Conservation (phyloP, 64 coral and sea anemone genomes). For the Actinia tenebrosa region DNA sequence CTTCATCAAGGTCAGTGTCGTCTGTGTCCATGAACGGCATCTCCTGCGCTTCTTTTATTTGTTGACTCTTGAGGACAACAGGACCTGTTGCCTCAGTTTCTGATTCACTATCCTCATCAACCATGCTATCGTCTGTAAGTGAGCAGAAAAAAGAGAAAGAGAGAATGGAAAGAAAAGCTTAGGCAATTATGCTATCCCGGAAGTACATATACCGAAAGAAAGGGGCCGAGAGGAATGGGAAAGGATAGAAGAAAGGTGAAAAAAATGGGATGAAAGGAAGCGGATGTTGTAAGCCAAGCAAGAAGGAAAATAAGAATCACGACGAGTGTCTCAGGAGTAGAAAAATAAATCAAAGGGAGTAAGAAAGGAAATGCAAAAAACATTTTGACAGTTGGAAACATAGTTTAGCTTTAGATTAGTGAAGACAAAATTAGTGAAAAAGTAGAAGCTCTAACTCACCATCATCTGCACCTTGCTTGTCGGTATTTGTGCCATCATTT, state of each 20-base stretch:
- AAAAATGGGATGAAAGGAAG: neutral
- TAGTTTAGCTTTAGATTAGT: too few relatives aligned
- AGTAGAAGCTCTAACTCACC: too few relatives aligned
- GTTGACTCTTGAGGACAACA: neutral
- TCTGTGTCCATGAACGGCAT: neutral
- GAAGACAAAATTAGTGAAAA: too few relatives aligned
- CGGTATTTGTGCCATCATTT: too few relatives aligned
- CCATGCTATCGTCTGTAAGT: neutral
- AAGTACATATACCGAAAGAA: neutral
- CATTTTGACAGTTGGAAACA: too few relatives aligned
- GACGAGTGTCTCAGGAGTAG: neutral
- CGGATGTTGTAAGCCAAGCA: neutral
- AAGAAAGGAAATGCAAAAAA: neutral
- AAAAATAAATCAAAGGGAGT: neutral
- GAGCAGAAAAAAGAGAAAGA: neutral
- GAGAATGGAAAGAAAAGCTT: neutral
- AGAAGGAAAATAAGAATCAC: neutral
- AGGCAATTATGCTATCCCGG: neutral
- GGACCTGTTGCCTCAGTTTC: neutral
- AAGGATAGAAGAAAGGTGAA: too few relatives aligned
- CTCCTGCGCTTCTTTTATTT: neutral
- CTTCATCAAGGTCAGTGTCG: neutral
- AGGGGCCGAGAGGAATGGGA: neutral
- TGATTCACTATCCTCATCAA: neutral
- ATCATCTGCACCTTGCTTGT: too few relatives aligned